A percentile compares a stretch with the other conserved stretches of the same genome.
These are phyloP conservation scores for Ophonus ardosiacus DNA, from an alignment of 2,888 invertebrate genomes.

Conservation along the genomic window DNA sequence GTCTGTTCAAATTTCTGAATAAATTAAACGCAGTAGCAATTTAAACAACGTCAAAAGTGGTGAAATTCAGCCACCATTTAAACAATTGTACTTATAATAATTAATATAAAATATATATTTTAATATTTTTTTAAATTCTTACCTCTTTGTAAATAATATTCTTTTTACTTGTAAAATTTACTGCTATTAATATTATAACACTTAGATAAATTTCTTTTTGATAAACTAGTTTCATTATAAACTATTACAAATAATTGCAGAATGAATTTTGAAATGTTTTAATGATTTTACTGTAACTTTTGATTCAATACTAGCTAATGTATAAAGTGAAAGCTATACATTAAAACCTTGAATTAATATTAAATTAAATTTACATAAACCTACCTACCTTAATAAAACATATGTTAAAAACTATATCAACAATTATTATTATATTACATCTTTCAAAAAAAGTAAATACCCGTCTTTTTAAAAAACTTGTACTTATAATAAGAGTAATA, in stretches of 20 bases:
- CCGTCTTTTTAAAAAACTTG: too few relatives aligned
- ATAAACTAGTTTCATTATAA: slow-evolving; percentile 1
- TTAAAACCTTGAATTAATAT: slow-evolving; percentile 18
- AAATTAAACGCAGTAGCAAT: too few relatives aligned
- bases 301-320: slow-evolving; percentile 11
- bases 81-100: too few relatives aligned
- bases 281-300: slow-evolving; percentile 27
- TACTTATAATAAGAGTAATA: too few relatives aligned
- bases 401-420: not conserved
- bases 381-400: not conserved
- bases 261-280: not conserved
- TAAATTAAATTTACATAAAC: slow-evolving; percentile 20
- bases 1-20: too few relatives aligned
- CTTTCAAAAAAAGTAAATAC: too few relatives aligned
- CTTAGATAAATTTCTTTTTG: slow-evolving; percentile 10
- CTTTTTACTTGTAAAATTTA: slow-evolving; percentile 12
- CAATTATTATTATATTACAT: not conserved
- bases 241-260: not conserved
- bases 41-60: too few relatives aligned
- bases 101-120: too few relatives aligned
- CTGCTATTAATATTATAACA: not conserved
- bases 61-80: too few relatives aligned
- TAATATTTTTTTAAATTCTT: not conserved
- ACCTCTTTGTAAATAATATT: slow-evolving; percentile 7
- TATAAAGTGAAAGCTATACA: slow-evolving; percentile 10